Base-by-base conservation (phyloP, 2,888 invertebrate species). In the Mythimna impura region DNA sequence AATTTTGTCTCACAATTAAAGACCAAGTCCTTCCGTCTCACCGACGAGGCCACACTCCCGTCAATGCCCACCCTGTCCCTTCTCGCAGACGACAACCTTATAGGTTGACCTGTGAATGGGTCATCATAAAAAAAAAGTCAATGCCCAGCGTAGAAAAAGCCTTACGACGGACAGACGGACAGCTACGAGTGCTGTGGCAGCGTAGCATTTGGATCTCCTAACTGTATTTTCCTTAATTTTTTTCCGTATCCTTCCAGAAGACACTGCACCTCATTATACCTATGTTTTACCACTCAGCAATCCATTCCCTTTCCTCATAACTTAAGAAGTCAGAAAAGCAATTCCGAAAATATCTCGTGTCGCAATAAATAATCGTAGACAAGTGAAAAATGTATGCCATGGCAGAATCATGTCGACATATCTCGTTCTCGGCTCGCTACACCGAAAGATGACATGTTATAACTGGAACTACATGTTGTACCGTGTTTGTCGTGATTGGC, bases 391-490 rank as follows among this genome's bases (percentile, higher is more conserved):
- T 43, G 8, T 65, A 65, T 58, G 55, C 54, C 52, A 65, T 47
- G 30, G 36, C 25, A 25, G 22, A 30, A 58, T 40, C 50, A 68
- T 65, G 60, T 50, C 57, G 63, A 57, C 62, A 43, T 10, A n/a
- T 17, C 57, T 17, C 57, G 54, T 47, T 54, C 20, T 62, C 65
- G 81, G 43, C 50, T 78, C 66, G 55, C 58, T 66, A 30, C 71
- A 64, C 77, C 30, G 52, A 55, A 22, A 66, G 63, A 79, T 79
- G 64, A 66, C 82, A 52, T 8, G 40, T 17, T 43, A 9, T 69
- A 61, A 40, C 52, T 22, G 55, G 25, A 9, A 50, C 14, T 58
- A 58, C 57, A 58, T 14, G 57, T 40, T 62, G 22, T 5, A n/a
- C 54, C 69, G 61, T 36, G 58, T 52, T 67, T 40, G 47, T 47